phyloP scores from a whole-genome alignment of 2,113 vertebrate genomes.

The Aramus guarauna region DNA sequence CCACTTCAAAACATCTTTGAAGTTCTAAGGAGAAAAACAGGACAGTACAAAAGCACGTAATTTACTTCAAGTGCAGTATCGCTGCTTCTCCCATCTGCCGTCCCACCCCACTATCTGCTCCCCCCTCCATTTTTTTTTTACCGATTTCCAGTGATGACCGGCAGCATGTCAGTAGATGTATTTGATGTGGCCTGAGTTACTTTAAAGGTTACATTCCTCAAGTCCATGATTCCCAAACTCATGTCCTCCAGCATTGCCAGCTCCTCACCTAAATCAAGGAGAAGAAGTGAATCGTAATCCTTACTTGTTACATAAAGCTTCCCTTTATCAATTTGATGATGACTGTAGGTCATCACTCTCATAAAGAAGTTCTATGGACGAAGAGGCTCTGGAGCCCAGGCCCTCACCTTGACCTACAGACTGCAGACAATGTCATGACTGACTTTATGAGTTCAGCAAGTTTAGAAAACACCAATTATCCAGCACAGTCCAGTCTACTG shows the following conservation, averaged over 20 bases:
- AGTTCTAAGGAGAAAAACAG: background rate
- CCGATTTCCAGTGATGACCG: slow-evolving; percentile 95
- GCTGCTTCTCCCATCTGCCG: background rate
- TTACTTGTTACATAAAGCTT: background rate
- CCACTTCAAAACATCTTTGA: background rate
- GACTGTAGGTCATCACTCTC: background rate
- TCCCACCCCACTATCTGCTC: background rate
- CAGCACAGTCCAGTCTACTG: background rate
- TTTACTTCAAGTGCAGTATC: background rate
- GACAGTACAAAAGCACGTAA: background rate
- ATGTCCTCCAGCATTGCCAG: slow-evolving; percentile 97
- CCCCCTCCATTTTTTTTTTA: background rate
- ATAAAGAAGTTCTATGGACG: background rate
- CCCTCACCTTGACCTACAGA: background rate
- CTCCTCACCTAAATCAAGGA: slow-evolving; percentile 85
- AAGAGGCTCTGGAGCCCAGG: background rate
- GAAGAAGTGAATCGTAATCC: background rate
- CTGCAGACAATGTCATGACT: background rate
- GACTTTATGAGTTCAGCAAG: background rate
- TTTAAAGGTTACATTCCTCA: slow-evolving; percentile 97
- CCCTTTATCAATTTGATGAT: background rate
- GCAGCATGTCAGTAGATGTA: slow-evolving; percentile 90
- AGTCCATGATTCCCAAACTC: slow-evolving; percentile 95
- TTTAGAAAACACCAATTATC: background rate
- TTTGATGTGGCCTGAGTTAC: slow-evolving; percentile 91